phyloP scores from a whole-genome alignment of 1,140 invertebrate genomes.

The Drosophila carrolli region DNA sequence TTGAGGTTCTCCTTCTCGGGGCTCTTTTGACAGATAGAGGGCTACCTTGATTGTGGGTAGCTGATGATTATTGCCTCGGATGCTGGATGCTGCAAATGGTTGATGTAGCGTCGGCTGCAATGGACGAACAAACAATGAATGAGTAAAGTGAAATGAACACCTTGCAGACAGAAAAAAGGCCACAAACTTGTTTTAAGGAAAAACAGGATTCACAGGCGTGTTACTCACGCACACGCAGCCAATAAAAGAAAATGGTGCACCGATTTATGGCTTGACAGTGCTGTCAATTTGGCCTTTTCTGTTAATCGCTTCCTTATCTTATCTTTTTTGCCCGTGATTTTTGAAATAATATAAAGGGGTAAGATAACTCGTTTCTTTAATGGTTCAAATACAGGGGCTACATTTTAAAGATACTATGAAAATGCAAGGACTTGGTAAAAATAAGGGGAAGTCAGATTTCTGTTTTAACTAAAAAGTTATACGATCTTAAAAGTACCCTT shows the following conservation, averaged over 20 bases:
- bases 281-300: conserved; percentile 3
- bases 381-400: neutral
- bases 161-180: conserved; percentile 39
- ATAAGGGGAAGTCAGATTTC: neutral
- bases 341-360: neutral
- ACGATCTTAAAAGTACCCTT: no score
- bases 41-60: conserved; percentile 18
- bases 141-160: conserved; percentile 26
- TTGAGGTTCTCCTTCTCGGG: conserved; percentile 25
- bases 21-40: conserved; percentile 4
- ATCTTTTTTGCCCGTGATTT: conserved; percentile 12
- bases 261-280: conserved; percentile 60
- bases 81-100: conserved; percentile 32
- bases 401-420: neutral
- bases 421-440: neutral
- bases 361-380: conserved; percentile 19
- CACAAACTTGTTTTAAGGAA: conserved; percentile 76
- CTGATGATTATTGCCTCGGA: conserved; percentile 50
- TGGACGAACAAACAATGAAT: conserved; percentile 34
- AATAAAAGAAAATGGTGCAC: conserved; percentile 75
- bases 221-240: conserved; percentile 19
- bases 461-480: no score
- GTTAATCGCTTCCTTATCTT: conserved; percentile 12
- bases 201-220: conserved; percentile 68
- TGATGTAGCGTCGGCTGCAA: conserved; percentile 14